Evolutionary conservation across 1,140 invertebrate genomes (phyloP).

Genomic region (Vanessa tameamea): DNA sequence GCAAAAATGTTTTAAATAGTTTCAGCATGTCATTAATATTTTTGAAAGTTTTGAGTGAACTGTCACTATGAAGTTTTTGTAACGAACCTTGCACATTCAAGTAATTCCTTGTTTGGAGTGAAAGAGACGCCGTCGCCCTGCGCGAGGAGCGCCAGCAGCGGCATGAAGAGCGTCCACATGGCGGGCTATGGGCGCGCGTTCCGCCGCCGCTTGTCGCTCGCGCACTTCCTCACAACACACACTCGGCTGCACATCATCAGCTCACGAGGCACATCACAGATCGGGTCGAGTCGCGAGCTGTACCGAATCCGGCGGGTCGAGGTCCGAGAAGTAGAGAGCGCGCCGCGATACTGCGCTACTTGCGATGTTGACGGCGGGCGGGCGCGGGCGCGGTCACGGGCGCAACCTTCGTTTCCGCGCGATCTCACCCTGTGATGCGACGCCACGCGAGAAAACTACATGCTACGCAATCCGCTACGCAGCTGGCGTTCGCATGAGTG

Average conservation of each 20-base stretch:
- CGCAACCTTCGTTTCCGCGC: slow-evolving; percentile 73
- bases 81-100: slow-evolving; percentile 77
- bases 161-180: slow-evolving; percentile 66
- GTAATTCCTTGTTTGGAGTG: slow-evolving; percentile 64
- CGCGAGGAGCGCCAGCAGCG: slow-evolving; percentile 59
- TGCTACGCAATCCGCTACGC: slow-evolving; percentile 57
- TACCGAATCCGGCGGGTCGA: slow-evolving; percentile 44
- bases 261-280: slow-evolving; percentile 60
- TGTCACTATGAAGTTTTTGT: not conserved
- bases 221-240: slow-evolving; percentile 65
- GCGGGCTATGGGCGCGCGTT: slow-evolving; percentile 57
- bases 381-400: slow-evolving; percentile 75
- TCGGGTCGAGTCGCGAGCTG: slow-evolving; percentile 38
- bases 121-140: slow-evolving; percentile 60
- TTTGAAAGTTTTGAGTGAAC: not conserved
- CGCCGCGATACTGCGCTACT: slow-evolving; percentile 66
- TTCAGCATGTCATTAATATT: slow-evolving; percentile 11
- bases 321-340: slow-evolving; percentile 70
- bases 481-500: slow-evolving; percentile 40
- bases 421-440: slow-evolving; percentile 69
- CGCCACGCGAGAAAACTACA: slow-evolving; percentile 46
- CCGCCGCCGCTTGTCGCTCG: slow-evolving; percentile 54
- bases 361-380: slow-evolving; percentile 49
- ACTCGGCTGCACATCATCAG: slow-evolving; percentile 66
- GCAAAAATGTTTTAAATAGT: slow-evolving; percentile 24